Evolutionary conservation across 1,140 invertebrate genomes (phyloP).

Genomic region (Magallana ariakensis): DNA sequence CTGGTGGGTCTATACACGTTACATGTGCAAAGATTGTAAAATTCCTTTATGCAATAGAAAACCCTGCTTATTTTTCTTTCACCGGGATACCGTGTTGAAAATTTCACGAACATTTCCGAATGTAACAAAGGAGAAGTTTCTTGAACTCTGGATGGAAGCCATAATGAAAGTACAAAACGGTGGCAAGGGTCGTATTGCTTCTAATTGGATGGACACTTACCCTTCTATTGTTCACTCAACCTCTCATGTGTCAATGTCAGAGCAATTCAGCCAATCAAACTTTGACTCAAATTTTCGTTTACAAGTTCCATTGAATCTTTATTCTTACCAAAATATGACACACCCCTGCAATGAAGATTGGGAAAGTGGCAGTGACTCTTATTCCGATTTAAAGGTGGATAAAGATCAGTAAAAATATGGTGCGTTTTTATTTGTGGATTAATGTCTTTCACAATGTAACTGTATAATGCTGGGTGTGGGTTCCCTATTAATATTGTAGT

Average conservation of each 20-base stretch:
- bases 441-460: slow-evolving; percentile 1
- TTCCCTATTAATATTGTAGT: slow-evolving; percentile 18
- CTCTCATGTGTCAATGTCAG: neutral
- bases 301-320: slow-evolving; percentile 1
- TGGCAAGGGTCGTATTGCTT: neutral
- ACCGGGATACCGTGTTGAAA: neutral
- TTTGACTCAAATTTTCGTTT: neutral
- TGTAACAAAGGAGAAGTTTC: neutral
- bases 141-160: slow-evolving; percentile 13
- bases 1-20: slow-evolving; percentile 54
- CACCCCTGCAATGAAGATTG: neutral
- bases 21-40: slow-evolving; percentile 44
- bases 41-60: slow-evolving; percentile 50
- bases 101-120: neutral
- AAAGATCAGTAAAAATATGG: neutral
- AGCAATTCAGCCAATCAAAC: neutral
- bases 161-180: neutral
- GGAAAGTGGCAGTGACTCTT: slow-evolving; percentile 22
- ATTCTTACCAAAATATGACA: neutral
- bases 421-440: neutral
- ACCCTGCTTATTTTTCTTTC: slow-evolving; percentile 27
- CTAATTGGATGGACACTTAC: neutral
- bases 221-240: slow-evolving; percentile 4
- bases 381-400: neutral
- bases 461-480: slow-evolving; percentile 11